Percentiles rank a stretch among this genome's conserved stretches.
These are phyloP conservation scores for Luidia sarsii DNA, from an alignment of 53 echinoderm and acorn worm species.

Conservation along the genomic window DNA sequence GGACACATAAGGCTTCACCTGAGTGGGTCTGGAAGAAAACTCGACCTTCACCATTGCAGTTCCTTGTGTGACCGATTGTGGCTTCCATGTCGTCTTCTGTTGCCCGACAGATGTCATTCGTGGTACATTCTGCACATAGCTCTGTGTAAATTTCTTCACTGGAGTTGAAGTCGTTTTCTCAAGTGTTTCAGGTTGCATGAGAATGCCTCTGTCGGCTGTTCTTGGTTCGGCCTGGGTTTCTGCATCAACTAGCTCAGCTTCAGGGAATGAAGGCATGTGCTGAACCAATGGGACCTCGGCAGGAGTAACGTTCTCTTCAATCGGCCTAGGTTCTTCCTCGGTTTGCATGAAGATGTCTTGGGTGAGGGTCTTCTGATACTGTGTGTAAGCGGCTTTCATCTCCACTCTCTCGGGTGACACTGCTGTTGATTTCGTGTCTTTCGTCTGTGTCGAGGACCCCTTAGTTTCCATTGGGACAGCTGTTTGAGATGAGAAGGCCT, in stretches of 20 bases:
- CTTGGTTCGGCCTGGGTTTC: conserved; percentile 41
- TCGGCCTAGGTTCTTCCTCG: background rate
- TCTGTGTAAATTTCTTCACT: conserved; percentile 7
- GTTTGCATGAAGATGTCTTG: conserved; percentile 40
- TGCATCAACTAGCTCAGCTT: conserved; percentile 27
- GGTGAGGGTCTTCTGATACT: background rate
- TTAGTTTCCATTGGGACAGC: background rate
- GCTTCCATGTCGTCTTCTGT: conserved; percentile 14
- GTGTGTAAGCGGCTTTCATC: conserved; percentile 10
- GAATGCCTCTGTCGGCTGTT: background rate
- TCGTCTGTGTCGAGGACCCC: conserved; percentile 13
- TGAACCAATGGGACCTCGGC: background rate
- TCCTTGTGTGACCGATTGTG: background rate
- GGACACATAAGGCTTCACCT: conserved; percentile 8
- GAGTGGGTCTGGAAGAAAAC: conserved; percentile 17
- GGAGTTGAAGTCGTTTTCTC: conserved; percentile 30
- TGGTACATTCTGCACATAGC: conserved; percentile 32
- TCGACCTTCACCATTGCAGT: conserved; percentile 18
- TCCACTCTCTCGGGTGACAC: background rate
- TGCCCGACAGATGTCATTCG: conserved; percentile 21
- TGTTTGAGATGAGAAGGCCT: background rate
- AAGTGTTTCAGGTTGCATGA: background rate
- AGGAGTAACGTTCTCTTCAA: conserved; percentile 6
- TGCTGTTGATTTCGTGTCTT: background rate
- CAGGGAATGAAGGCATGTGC: background rate